Evolutionary conservation across 1,140 invertebrate species (phyloP).

Genomic region (Drosophila saltans): DNA sequence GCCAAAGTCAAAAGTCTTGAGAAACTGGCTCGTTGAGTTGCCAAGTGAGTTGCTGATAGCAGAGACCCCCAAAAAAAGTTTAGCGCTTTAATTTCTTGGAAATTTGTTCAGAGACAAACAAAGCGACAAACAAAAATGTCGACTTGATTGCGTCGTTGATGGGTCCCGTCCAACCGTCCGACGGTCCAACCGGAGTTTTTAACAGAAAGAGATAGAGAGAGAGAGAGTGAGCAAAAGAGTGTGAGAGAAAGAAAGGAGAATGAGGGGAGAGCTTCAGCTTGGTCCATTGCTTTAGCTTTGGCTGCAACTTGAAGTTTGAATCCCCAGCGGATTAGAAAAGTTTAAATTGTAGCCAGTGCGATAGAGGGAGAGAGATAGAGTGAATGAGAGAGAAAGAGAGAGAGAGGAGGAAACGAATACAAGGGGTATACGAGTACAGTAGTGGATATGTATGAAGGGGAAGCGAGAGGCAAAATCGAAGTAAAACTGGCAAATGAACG

Average conservation of each 20-base stretch:
- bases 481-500: conserved; percentile 65
- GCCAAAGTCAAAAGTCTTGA: conserved; percentile 71
- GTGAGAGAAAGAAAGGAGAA: background rate
- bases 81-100: conserved; percentile 79
- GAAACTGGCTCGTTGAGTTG: conserved; percentile 61
- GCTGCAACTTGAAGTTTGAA: conserved; percentile 71
- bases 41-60: conserved; percentile 77
- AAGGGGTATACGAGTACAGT: background rate
- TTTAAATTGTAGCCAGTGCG: conserved; percentile 81
- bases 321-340: conserved; percentile 82
- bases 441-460: background rate
- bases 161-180: conserved; percentile 33
- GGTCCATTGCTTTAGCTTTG: conserved; percentile 31
- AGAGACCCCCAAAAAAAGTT: conserved; percentile 65
- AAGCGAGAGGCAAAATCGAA: conserved; percentile 67
- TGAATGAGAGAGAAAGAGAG: background rate
- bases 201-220: conserved; percentile 1
- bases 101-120: conserved; percentile 74
- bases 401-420: conserved; percentile 13
- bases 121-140: conserved; percentile 80
- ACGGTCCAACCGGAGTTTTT: conserved; percentile 6
- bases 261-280: conserved; percentile 13
- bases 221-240: background rate
- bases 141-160: conserved; percentile 79
- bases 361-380: conserved; percentile 22